These are phyloP conservation scores for Axea sp. DNA, from an alignment of 2,888 invertebrate genomes.

Conservation along the genomic window DNA sequence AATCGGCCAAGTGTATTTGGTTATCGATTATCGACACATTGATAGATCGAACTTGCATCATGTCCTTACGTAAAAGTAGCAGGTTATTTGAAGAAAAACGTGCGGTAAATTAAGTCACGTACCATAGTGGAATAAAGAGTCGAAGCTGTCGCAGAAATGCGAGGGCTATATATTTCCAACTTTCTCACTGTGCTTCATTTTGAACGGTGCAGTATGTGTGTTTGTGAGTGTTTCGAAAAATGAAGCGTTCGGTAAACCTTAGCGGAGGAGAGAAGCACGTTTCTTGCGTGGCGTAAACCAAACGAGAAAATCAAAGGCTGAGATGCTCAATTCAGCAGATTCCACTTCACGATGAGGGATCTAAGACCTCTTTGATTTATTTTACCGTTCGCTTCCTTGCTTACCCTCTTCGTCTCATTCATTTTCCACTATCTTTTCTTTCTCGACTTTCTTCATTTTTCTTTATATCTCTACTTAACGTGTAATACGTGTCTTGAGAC, in stretches of 20 bases:
- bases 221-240: too few species aligned
- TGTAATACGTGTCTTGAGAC: constrained; percentile 47
- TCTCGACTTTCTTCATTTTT: constrained; percentile 21
- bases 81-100: constrained; percentile 43
- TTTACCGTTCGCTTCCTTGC: constrained; percentile 32
- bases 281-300: constrained; percentile 39
- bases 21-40: constrained; percentile 37
- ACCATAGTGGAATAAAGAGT: constrained; percentile 48
- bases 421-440: neutral
- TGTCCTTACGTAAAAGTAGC: constrained; percentile 21
- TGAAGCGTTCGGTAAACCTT: constrained; percentile 44
- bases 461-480: constrained; percentile 18
- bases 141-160: constrained; percentile 41
- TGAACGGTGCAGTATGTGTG: constrained; percentile 19
- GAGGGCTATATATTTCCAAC: constrained; percentile 39
- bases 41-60: constrained; percentile 33
- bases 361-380: constrained; percentile 54
- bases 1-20: constrained; percentile 37
- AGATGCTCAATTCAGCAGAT: constrained; percentile 51
- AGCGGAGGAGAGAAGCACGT: constrained; percentile 44
- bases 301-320: constrained; percentile 57
- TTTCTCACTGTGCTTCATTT: constrained; percentile 47
- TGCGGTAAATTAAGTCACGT: constrained; percentile 57
- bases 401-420: constrained; percentile 18
- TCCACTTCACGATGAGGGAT: constrained; percentile 54